Percentiles rank a stretch among this genome's conserved stretches.
Conservation (phyloP, 2,113 vertebrate genomes). For the Columba livia region DNA sequence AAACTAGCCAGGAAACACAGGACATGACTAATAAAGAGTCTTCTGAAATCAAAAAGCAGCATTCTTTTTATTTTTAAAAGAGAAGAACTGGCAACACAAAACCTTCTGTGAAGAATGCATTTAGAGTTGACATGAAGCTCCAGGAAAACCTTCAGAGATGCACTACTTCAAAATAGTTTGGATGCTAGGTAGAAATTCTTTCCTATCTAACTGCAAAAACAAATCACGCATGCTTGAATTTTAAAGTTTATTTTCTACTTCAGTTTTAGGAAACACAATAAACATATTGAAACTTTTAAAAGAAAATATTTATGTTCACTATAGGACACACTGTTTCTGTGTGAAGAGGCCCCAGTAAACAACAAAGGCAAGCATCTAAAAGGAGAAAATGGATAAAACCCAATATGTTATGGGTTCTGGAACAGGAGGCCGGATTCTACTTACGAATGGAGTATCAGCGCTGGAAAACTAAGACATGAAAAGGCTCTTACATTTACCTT, state of each 20-base stretch:
- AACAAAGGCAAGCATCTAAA: neutral
- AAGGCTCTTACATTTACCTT: neutral
- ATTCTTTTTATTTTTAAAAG: neutral
- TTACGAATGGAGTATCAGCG: neutral
- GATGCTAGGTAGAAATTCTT: neutral
- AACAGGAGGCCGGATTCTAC: neutral
- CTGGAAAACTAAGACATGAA: neutral
- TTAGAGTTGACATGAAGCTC: neutral
- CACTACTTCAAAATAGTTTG: neutral
- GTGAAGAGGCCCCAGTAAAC: neutral
- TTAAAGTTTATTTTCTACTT: slow-evolving; percentile 44
- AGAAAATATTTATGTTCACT: slow-evolving; percentile 32
- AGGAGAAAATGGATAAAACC: slow-evolving; percentile 9
- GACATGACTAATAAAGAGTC: neutral
- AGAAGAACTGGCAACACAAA: neutral
- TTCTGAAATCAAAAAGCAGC: neutral
- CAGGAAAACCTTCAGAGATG: neutral
- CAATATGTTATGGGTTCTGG: neutral
- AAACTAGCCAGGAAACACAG: neutral
- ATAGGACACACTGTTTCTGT: slow-evolving; percentile 1
- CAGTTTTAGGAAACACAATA: neutral
- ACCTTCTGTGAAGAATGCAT: neutral
- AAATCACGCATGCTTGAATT: neutral
- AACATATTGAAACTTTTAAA: neutral
- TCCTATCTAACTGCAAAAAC: slow-evolving; percentile 16